Evolutionary conservation across 2,113 vertebrate genomes (phyloP), one percentile per base, ranked within the genome.

Genomic region (Jaculus jaculus): DNA sequence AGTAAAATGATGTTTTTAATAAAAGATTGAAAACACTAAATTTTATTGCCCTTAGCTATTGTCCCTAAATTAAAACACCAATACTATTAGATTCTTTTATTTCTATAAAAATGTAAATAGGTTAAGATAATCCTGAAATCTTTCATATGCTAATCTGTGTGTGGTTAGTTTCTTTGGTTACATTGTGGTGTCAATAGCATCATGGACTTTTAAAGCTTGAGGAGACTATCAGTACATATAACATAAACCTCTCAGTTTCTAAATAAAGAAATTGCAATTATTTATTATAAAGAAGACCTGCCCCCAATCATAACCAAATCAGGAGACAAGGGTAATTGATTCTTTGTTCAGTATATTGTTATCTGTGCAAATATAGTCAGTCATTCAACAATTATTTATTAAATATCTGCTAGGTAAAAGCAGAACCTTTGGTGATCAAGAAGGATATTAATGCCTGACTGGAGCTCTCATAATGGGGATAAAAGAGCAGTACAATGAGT

Each of bases 321-420:
- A 72, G 65, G 91, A 83, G 39, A 18, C 39, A 94, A 92, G 85
- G 51, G 30, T 3, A 51, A 37, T 75, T 15, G 83, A 34, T 84
- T 79, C 42, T 42, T 84, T 89, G n/a, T 71, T 93, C 16, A 60
- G 13, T 54, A 26, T 51, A 65, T 65, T 39, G 37, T 3, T 51
- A 81, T 71, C 23, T 51, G 60, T 39, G 4, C 69, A 4, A 39
- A 34, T 90, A 3, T 87, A 73, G 69, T 89, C 20, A 86, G 47
- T 95, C n/a, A 85, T 51, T 79, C 74, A 91, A 47, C n/a, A 91
- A 30, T 63, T 80, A 7, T n/a, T 65, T 90, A 75, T 66, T 73
- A 80, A 81, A 68, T 39, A 63, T 24, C 30, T 79, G 28, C 66
- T 93, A 39, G 63, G 26, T 65, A 61, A 8, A 80, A 7, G 32